A percentile compares a stretch with the other conserved stretches of the same genome.
phyloP scores from a whole-genome alignment of 2,888 invertebrate genomes.

The Aleiodes leptofemur region DNA sequence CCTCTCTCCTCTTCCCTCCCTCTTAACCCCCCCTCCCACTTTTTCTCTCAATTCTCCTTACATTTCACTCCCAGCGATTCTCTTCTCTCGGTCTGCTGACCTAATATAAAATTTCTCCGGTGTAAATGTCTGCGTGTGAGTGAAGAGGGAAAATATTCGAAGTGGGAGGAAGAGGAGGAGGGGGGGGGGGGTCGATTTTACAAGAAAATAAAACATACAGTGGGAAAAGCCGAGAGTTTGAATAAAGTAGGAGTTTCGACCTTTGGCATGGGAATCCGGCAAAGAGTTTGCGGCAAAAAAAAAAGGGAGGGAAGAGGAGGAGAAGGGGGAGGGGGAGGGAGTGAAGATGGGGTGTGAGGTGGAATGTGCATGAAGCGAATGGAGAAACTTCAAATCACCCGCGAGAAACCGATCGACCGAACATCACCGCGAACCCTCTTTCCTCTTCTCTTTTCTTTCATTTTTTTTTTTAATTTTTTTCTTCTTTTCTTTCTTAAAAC shows the following conservation, averaged over 20 bases:
- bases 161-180: background rate
- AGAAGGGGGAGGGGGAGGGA: background rate
- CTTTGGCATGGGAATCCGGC: background rate
- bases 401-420: conserved; percentile 39
- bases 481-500: too few species aligned
- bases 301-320: too few species aligned
- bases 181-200: conserved; percentile 30
- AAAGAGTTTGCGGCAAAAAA: background rate
- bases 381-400: conserved; percentile 41
- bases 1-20: too few species aligned
- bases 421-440: conserved; percentile 31
- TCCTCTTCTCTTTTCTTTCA: background rate
- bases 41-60: conserved; percentile 15
- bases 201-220: conserved; percentile 23
- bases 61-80: conserved; percentile 21
- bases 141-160: background rate
- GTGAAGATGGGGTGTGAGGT: conserved; percentile 15
- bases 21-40: background rate
- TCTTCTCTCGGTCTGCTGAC: conserved; percentile 34
- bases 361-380: conserved; percentile 35
- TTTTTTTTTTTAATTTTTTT: conserved; percentile 2
- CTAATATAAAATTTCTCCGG: conserved; percentile 45
- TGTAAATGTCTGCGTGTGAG: conserved; percentile 25
- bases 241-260: conserved; percentile 34
- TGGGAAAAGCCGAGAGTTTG: conserved; percentile 27